These are phyloP conservation scores for Saccostrea cuccullata DNA, from an alignment of 1,140 invertebrate species.

Conservation along the genomic window DNA sequence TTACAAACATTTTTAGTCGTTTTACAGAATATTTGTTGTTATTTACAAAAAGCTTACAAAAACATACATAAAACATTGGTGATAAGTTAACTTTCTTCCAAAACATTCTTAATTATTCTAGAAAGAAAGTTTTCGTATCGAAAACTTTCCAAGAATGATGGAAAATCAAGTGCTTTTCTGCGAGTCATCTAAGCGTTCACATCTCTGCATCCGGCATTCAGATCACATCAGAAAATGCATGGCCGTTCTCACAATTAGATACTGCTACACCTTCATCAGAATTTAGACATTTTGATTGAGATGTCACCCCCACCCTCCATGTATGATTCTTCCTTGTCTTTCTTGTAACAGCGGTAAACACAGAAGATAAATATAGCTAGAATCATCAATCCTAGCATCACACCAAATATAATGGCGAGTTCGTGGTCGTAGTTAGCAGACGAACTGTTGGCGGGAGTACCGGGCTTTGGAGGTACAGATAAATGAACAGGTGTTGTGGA, in stretches of 20 bases:
- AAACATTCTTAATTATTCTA: no score
- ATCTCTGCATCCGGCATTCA: neutral
- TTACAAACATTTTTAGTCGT: no score
- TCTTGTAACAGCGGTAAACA: slow-evolving; percentile 45
- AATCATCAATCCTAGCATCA: slow-evolving; percentile 54
- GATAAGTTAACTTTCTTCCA: no score
- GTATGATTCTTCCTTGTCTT: neutral
- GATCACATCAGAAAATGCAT: neutral
- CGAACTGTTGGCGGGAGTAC: neutral
- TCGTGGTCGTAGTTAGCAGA: slow-evolving; percentile 48
- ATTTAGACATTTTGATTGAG: slow-evolving; percentile 47
- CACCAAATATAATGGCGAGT: slow-evolving; percentile 52
- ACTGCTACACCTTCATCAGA: neutral
- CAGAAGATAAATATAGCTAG: slow-evolving; percentile 48
- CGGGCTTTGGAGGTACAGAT: neutral
- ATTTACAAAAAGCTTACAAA: no score
- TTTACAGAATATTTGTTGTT: no score
- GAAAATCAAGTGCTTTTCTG: no score
- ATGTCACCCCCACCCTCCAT: slow-evolving; percentile 47
- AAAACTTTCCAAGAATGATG: no score
- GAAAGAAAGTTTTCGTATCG: no score
- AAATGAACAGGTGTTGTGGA: neutral
- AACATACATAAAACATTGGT: no score
- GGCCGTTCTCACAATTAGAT: neutral
- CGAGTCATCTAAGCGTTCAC: no score